Conservation (phyloP, 2,888 invertebrate genomes). For the Epistrophe grossulariae region DNA sequence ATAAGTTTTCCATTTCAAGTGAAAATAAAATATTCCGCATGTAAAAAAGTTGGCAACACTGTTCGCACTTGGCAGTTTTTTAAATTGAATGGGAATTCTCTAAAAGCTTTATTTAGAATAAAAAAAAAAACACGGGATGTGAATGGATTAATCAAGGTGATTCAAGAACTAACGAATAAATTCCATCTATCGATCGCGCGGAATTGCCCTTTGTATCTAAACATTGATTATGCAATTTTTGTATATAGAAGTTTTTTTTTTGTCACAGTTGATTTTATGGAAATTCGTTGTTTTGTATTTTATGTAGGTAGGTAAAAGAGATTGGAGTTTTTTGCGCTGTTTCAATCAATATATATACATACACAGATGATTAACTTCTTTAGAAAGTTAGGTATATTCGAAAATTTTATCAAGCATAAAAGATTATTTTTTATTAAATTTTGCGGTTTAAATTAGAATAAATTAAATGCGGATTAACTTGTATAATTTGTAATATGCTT, state of each 20-base stretch:
- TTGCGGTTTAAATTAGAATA: conserved; percentile 25
- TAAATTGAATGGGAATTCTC: conserved; percentile 40
- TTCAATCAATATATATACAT: background rate
- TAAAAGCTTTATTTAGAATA: conserved; percentile 22
- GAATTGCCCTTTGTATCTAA: conserved; percentile 42
- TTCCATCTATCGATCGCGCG: conserved; percentile 28
- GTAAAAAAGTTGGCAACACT: background rate
- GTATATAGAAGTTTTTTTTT: background rate
- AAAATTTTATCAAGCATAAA: conserved; percentile 1
- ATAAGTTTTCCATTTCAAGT: too few relatives aligned
- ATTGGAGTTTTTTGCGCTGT: conserved; percentile 42
- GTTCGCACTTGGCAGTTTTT: background rate
- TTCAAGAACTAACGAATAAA: conserved; percentile 28
- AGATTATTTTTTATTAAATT: conserved; percentile 15
- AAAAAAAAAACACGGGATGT: conserved; percentile 14
- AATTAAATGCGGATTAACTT: conserved; percentile 22
- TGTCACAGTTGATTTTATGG: conserved; percentile 27
- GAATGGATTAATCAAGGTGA: conserved; percentile 31
- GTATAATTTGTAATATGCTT: too few relatives aligned
- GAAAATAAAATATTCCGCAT: background rate
- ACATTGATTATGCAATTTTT: conserved; percentile 50
- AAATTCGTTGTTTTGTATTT: conserved; percentile 30
- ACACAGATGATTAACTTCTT: background rate
- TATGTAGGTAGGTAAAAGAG: conserved; percentile 19
- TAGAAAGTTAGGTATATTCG: conserved; percentile 53